These are phyloP conservation scores for Varecia variegata DNA, from an alignment of 2,797 vertebrate species.

Conservation along the genomic window DNA sequence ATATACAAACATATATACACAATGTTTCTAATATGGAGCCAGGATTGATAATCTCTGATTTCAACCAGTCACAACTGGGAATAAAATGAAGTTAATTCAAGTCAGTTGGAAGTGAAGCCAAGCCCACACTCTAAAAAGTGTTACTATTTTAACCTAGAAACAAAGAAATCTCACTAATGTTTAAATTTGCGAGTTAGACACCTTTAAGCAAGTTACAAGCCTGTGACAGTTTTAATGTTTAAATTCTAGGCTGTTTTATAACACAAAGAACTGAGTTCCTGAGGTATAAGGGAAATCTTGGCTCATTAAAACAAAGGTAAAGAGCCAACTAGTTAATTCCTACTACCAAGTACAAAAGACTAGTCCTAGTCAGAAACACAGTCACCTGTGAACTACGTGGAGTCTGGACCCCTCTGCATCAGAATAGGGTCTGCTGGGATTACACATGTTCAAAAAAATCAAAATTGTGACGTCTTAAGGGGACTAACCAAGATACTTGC, in stretches of 20 bases:
- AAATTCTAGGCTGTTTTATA: neutral
- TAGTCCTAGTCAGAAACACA: neutral
- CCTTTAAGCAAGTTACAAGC: neutral
- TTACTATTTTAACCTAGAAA: neutral
- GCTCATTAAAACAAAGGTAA: neutral
- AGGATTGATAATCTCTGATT: neutral
- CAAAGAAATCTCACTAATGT: neutral
- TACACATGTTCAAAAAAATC: neutral
- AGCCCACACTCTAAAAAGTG: neutral
- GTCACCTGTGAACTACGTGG: neutral
- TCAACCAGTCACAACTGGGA: neutral
- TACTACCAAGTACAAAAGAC: neutral
- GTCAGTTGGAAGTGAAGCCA: neutral
- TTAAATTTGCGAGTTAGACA: neutral
- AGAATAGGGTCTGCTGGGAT: neutral
- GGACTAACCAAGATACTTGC: neutral
- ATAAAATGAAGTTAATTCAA: constrained; percentile 28
- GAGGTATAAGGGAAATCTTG: neutral
- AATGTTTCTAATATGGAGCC: neutral
- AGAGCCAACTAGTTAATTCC: neutral
- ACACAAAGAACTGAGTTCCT: constrained; percentile 20
- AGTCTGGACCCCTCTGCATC: neutral
- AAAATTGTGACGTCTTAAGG: neutral
- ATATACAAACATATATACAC: neutral
- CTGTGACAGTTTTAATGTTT: neutral